A percentile compares a stretch with the other conserved stretches of the same genome.
phyloP scores from a whole-genome alignment of 2,888 invertebrate species.

The Aspidiotus rigidus region DNA sequence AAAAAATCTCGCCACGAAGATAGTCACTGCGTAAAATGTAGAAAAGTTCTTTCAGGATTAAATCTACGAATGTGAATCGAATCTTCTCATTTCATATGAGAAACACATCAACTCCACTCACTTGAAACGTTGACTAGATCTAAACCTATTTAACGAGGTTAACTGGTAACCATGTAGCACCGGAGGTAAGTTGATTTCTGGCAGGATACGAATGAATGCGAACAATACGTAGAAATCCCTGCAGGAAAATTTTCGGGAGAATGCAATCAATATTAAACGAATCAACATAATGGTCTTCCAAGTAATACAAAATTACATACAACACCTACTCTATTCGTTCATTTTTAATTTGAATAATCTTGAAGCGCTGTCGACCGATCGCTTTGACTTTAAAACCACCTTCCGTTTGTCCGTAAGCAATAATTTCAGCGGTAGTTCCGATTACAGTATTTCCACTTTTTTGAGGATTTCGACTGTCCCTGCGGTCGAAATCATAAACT shows the following conservation, averaged over 20 bases:
- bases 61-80: too few species aligned
- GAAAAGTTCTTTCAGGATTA: too few species aligned
- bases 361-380: conserved; percentile 66
- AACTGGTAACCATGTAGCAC: conserved; percentile 20
- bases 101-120: not conserved
- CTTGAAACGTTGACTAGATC: conserved; percentile 23
- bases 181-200: conserved; percentile 1
- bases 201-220: conserved; percentile 17
- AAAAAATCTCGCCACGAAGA: too few species aligned
- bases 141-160: conserved; percentile 20
- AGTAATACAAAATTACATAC: not conserved
- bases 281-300: not conserved
- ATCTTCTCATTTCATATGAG: too few species aligned
- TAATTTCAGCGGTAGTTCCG: conserved; percentile 59
- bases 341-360: conserved; percentile 44
- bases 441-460: conserved; percentile 37
- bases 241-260: not conserved
- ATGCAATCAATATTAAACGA: not conserved
- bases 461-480: not conserved
- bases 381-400: conserved; percentile 59
- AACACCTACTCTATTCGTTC: conserved; percentile 14
- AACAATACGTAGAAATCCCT: conserved; percentile 15
- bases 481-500: too few species aligned
- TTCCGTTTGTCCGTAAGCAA: conserved; percentile 48
- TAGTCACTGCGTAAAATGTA: too few species aligned